phyloP scores from a whole-genome alignment of 2,797 vertebrate genomes.

The Setipinna tenuifilis region DNA sequence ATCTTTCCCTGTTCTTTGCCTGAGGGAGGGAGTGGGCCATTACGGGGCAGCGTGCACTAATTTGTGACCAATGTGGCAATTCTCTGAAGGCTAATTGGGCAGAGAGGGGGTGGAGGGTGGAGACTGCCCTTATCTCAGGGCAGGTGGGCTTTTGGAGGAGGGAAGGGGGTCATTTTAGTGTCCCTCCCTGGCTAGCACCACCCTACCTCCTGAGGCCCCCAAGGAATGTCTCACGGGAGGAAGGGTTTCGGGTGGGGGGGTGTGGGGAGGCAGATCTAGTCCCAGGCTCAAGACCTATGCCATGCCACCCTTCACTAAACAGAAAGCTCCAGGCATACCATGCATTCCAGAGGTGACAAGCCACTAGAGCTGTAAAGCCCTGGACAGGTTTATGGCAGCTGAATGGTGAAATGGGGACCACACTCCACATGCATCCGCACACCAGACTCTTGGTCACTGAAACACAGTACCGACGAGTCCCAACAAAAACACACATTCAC shows the following conservation, averaged over 20 bases:
- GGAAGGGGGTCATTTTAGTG: slow-evolving; percentile 46
- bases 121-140: slow-evolving; percentile 42
- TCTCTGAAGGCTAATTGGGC: slow-evolving; percentile 63
- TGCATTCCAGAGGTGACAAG: neutral
- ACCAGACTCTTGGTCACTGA: neutral
- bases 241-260: neutral
- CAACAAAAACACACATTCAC: neutral
- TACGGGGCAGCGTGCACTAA: slow-evolving; percentile 50
- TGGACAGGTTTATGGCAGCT: slow-evolving; percentile 22
- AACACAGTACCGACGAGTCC: neutral
- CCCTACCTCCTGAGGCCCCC: slow-evolving; percentile 52
- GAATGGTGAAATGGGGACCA: neutral
- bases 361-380: slow-evolving; percentile 2
- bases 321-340: slow-evolving; percentile 12
- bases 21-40: slow-evolving; percentile 43
- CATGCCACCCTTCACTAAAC: slow-evolving; percentile 16
- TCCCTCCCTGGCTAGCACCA: slow-evolving; percentile 69
- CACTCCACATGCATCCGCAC: neutral
- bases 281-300: neutral
- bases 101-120: slow-evolving; percentile 48
- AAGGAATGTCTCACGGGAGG: neutral
- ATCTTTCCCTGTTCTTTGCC: too few relatives aligned
- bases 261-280: neutral
- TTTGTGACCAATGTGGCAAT: slow-evolving; percentile 62
- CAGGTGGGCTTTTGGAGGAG: slow-evolving; percentile 48